Evolutionary conservation across 2,113 vertebrate genomes (phyloP).

Genomic region (Glaucomys volans): DNA sequence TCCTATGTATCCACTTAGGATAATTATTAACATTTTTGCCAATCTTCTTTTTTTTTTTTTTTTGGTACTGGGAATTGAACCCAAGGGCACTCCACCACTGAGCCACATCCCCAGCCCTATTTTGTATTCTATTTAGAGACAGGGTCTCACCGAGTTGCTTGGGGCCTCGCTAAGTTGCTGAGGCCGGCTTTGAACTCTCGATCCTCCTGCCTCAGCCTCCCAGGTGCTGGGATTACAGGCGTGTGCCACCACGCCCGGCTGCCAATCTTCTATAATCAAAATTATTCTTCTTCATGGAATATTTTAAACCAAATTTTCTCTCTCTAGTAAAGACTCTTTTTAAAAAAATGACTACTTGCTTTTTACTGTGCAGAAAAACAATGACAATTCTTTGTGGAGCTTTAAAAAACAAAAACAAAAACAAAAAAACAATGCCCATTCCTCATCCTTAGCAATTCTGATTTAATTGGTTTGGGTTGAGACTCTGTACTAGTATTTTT

Average conservation of each 20-base stretch:
- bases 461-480: conserved; percentile 53
- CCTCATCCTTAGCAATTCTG: conserved; percentile 38
- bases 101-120: too few relatives aligned
- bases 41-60: too few relatives aligned
- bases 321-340: neutral
- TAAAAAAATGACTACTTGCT: neutral
- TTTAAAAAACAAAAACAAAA: conserved; percentile 3
- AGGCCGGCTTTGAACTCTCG: too few relatives aligned
- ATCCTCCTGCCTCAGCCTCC: too few relatives aligned
- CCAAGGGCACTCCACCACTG: too few relatives aligned
- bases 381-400: conserved; percentile 9
- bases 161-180: too few relatives aligned
- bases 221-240: too few relatives aligned
- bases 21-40: conserved; percentile 20
- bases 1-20: neutral
- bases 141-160: too few relatives aligned
- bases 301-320: conserved; percentile 43
- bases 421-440: neutral
- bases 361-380: conserved; percentile 48
- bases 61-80: too few relatives aligned
- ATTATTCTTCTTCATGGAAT: neutral
- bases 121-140: too few relatives aligned
- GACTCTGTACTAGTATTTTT: neutral
- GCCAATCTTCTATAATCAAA: neutral
- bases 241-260: too few relatives aligned